Conservation (phyloP, 2,113 vertebrate genomes). For the Alosa alosa region DNA sequence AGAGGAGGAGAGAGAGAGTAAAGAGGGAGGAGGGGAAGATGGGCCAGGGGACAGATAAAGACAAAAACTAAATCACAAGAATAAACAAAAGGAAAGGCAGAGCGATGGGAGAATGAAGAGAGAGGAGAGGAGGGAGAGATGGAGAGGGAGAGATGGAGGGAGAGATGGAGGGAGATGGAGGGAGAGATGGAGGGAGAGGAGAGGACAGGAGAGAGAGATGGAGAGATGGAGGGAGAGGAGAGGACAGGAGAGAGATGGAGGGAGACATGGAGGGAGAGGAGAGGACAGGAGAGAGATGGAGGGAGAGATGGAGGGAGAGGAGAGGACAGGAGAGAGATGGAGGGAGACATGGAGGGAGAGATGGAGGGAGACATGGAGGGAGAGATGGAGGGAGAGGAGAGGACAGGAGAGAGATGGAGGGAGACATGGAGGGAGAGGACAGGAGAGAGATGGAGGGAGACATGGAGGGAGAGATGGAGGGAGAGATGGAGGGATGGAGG, state of each 20-base stretch:
- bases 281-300: accelerated
- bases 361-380: accelerated
- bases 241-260: no score
- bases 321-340: not conserved
- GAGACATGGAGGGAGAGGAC: not conserved
- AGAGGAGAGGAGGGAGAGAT: no score
- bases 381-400: no score
- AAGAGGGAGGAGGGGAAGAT: no score
- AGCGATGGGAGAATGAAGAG: no score
- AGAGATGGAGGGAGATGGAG: not conserved
- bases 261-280: no score
- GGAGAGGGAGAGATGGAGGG: not conserved
- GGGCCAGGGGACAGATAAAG: no score
- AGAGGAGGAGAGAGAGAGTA: no score
- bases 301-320: not conserved
- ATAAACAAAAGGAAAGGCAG: no score
- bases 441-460: no score
- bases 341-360: accelerated
- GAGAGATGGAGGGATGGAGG: no score
- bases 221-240: accelerated
- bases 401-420: not conserved
- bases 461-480: accelerated
- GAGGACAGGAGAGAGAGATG: accelerated
- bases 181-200: not conserved
- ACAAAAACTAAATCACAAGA: no score